These are phyloP conservation scores for Cettia cetti DNA, from an alignment of 2,113 vertebrate genomes.

Conservation along the genomic window DNA sequence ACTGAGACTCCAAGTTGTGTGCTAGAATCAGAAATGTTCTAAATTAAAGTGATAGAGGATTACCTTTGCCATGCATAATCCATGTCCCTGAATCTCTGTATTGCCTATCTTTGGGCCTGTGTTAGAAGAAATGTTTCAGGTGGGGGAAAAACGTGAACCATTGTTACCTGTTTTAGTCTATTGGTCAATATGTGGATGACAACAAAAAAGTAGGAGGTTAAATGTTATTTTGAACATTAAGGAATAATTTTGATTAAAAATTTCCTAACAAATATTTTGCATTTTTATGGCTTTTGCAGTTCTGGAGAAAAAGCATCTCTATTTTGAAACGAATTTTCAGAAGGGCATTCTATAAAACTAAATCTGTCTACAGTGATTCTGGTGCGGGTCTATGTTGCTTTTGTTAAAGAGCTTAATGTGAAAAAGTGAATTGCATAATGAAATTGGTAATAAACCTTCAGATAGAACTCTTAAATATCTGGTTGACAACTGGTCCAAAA, in stretches of 20 bases:
- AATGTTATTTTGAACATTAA: conserved; percentile 57
- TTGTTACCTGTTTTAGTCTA: conserved; percentile 61
- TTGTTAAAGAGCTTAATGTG: conserved; percentile 49
- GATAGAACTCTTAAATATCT: conserved; percentile 12
- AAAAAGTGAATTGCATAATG: conserved; percentile 2
- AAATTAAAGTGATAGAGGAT: conserved; percentile 60
- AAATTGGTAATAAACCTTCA: conserved; percentile 35
- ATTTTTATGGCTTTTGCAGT: conserved; percentile 73
- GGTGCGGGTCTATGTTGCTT: conserved; percentile 51
- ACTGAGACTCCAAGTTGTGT: conserved; percentile 54
- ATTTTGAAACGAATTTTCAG: conserved; percentile 73
- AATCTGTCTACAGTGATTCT: conserved; percentile 58
- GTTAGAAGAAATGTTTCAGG: conserved; percentile 55
- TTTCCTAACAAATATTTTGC: conserved; percentile 72
- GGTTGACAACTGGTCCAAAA: conserved; percentile 64
- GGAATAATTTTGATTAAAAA: conserved; percentile 61
- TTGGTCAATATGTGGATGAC: conserved; percentile 32
- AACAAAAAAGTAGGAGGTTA: conserved; percentile 10
- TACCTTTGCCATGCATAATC: conserved; percentile 68
- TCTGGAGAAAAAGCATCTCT: conserved; percentile 70
- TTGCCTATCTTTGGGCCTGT: conserved; percentile 51
- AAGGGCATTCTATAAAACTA: conserved; percentile 65
- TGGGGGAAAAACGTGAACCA: conserved; percentile 14
- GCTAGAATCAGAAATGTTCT: conserved; percentile 50
- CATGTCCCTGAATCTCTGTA: conserved; percentile 62